A percentile compares a stretch with the other conserved stretches of the same genome.
phyloP scores from a whole-genome alignment of 2,888 invertebrate species.

The Volucella bombylans region DNA sequence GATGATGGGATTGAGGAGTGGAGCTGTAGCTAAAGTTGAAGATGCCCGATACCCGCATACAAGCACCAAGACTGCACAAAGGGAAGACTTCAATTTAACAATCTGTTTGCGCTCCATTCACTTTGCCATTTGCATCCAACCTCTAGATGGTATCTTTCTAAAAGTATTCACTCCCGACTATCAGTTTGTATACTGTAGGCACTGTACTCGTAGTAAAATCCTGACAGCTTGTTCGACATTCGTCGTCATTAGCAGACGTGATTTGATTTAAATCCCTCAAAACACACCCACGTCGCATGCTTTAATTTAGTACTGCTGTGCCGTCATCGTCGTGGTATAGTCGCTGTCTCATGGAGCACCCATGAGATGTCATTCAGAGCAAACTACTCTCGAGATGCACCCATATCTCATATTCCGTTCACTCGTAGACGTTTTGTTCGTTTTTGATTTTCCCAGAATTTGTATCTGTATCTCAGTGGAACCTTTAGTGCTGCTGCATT shows the following conservation, averaged over 20 bases:
- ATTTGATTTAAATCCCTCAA: slow-evolving; percentile 66
- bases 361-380: slow-evolving; percentile 77
- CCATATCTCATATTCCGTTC: slow-evolving; percentile 21
- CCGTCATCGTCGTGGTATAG: slow-evolving; percentile 69
- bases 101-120: slow-evolving; percentile 42
- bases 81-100: slow-evolving; percentile 42
- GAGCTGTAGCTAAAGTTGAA: background rate
- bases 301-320: slow-evolving; percentile 79
- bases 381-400: slow-evolving; percentile 54
- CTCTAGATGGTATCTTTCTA: slow-evolving; percentile 72
- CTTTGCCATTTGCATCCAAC: slow-evolving; percentile 78
- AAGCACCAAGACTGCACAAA: background rate
- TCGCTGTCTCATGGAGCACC: slow-evolving; percentile 74
- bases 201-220: slow-evolving; percentile 29
- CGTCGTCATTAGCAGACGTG: slow-evolving; percentile 72
- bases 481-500: slow-evolving; percentile 55
- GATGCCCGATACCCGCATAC: too few species aligned
- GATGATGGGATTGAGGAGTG: slow-evolving; percentile 55
- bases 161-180: slow-evolving; percentile 57
- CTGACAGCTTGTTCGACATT: slow-evolving; percentile 66
- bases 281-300: slow-evolving; percentile 74
- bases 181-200: slow-evolving; percentile 50
- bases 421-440: slow-evolving; percentile 12
- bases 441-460: slow-evolving; percentile 8
- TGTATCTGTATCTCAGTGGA: slow-evolving; percentile 23